Evolutionary conservation across 1,140 invertebrate species (phyloP).

Genomic region (Gryllus bimaculatus): DNA sequence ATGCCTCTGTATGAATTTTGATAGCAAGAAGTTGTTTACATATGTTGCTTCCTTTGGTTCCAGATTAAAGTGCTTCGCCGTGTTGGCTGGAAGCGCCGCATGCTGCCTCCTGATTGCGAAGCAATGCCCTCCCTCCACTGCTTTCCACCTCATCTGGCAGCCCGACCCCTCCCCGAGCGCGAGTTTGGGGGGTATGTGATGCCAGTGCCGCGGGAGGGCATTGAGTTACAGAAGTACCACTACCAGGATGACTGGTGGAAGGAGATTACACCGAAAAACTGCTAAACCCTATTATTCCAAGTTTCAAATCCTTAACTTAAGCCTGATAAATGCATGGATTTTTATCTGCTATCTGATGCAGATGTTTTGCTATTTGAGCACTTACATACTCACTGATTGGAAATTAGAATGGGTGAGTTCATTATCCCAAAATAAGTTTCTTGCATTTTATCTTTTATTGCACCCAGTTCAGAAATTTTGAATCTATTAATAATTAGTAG

Average conservation of each 20-base stretch:
- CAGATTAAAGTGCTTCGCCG: slow-evolving; percentile 39
- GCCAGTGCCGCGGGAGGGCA: slow-evolving; percentile 46
- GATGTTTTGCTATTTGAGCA: background rate
- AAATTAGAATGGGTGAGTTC: background rate
- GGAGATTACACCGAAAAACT: slow-evolving; percentile 42
- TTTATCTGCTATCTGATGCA: background rate
- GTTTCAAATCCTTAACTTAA: no score
- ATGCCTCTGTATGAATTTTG: no score
- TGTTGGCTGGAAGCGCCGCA: slow-evolving; percentile 46
- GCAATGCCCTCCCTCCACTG: slow-evolving; percentile 40
- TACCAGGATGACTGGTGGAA: slow-evolving; percentile 53
- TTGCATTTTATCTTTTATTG: background rate
- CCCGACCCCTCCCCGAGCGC: slow-evolving; percentile 39
- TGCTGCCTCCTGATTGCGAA: slow-evolving; percentile 48
- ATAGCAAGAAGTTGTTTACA: no score
- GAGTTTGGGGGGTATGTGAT: slow-evolving; percentile 40
- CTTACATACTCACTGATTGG: background rate
- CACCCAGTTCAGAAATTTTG: background rate
- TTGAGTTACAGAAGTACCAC: slow-evolving; percentile 53
- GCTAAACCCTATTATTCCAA: slow-evolving; percentile 24
- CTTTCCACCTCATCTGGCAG: slow-evolving; percentile 45
- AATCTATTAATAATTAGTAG: background rate
- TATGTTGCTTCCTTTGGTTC: background rate
- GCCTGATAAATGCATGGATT: background rate
- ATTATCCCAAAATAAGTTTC: background rate